phyloP scores from a whole-genome alignment of 2,888 invertebrate genomes.

The Drosophila rellima region DNA sequence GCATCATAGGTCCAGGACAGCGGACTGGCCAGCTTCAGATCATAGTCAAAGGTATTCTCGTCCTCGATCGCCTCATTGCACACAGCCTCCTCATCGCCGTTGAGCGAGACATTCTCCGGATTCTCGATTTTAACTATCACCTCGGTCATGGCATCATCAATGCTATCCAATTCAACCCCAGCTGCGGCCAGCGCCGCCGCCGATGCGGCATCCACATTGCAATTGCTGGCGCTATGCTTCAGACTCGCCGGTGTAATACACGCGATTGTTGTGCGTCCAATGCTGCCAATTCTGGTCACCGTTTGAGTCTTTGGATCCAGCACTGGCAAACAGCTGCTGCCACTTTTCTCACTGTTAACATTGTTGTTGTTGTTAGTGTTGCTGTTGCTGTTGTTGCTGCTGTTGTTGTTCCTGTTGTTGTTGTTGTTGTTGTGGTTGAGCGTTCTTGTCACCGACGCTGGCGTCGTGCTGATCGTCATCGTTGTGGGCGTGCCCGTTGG shows the following conservation, averaged over 20 bases:
- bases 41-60: slow-evolving; percentile 82
- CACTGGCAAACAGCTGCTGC: slow-evolving; percentile 29
- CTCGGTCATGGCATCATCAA: slow-evolving; percentile 83
- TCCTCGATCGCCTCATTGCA: slow-evolving; percentile 78
- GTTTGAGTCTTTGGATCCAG: slow-evolving; percentile 62
- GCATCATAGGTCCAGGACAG: slow-evolving; percentile 85
- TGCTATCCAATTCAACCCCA: slow-evolving; percentile 82
- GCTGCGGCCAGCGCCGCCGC: slow-evolving; percentile 81
- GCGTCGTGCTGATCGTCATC: slow-evolving; percentile 36
- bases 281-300: slow-evolving; percentile 83
- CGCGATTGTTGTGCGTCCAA: slow-evolving; percentile 83
- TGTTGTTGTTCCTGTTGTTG: slow-evolving; percentile 36
- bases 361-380: slow-evolving; percentile 16
- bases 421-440: slow-evolving; percentile 39
- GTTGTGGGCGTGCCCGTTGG: slow-evolving; percentile 39
- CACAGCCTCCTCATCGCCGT: slow-evolving; percentile 79
- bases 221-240: slow-evolving; percentile 65
- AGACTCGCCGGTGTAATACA: slow-evolving; percentile 79
- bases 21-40: slow-evolving; percentile 85
- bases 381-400: slow-evolving; percentile 35
- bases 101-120: slow-evolving; percentile 71
- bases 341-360: slow-evolving; percentile 23
- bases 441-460: slow-evolving; percentile 34
- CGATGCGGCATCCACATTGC: slow-evolving; percentile 76
- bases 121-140: slow-evolving; percentile 84